Percentiles rank a stretch among this genome's conserved stretches.
Evolutionary conservation across 2,113 vertebrate genomes (phyloP).

Genomic region (Bos taurus): DNA sequence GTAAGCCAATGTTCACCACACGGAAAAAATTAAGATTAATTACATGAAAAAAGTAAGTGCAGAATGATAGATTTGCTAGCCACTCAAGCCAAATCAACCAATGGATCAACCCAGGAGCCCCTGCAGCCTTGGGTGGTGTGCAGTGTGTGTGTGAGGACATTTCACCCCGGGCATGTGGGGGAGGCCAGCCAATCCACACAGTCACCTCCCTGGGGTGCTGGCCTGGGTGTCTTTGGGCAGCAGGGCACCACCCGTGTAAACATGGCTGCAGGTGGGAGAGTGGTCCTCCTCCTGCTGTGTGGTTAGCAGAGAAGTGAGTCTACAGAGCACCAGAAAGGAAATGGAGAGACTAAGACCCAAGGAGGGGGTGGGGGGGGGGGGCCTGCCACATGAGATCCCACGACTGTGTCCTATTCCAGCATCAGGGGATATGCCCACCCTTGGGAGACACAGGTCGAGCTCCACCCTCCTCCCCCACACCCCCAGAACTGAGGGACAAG

Average conservation of each 20-base stretch:
- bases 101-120: background rate
- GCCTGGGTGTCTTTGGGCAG: background rate
- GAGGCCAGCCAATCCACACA: background rate
- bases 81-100: background rate
- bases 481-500: background rate
- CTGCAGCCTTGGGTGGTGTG: background rate
- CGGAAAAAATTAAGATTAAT: background rate
- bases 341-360: background rate
- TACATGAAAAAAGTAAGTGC: background rate
- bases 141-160: background rate
- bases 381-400: fast-evolving
- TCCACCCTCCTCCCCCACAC: fast-evolving
- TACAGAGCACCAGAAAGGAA: background rate
- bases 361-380: fast-evolving
- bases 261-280: background rate
- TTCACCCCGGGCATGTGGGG: fast-evolving
- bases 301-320: background rate
- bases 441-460: background rate
- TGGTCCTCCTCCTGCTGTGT: background rate
- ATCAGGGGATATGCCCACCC: too few species aligned
- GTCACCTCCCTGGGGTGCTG: background rate
- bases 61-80: background rate
- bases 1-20: background rate
- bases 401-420: background rate
- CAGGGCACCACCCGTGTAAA: fast-evolving